These are phyloP conservation scores for Augochlorella aurata DNA, from an alignment of 2,888 invertebrate species.

Conservation along the genomic window DNA sequence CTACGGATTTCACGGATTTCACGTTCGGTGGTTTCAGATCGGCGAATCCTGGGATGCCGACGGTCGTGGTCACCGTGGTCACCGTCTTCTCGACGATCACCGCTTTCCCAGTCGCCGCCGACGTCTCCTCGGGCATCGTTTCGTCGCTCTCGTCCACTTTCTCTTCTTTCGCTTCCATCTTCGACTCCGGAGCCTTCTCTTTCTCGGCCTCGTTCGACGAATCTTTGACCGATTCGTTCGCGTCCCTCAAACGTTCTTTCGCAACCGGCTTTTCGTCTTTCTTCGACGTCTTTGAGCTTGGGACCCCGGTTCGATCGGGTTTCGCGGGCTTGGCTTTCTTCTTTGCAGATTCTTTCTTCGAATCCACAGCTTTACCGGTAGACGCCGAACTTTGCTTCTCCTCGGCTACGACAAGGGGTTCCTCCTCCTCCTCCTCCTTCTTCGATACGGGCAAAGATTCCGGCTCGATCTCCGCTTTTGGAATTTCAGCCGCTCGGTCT, in stretches of 20 bases:
- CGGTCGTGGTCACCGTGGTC: constrained; percentile 65
- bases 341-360: neutral
- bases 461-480: neutral
- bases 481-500: neutral
- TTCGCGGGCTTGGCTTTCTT: neutral
- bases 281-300: neutral
- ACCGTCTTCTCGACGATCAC: constrained; percentile 66
- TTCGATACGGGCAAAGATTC: neutral
- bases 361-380: neutral
- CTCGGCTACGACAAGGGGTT: neutral
- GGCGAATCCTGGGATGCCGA: constrained; percentile 52
- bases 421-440: neutral
- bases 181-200: neutral
- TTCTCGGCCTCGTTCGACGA: neutral
- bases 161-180: neutral
- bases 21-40: constrained; percentile 68
- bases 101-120: constrained; percentile 55
- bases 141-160: neutral
- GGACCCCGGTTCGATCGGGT: neutral
- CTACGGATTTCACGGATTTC: constrained; percentile 65
- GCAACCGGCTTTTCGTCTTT: neutral
- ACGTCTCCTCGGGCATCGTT: neutral
- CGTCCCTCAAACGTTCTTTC: neutral
- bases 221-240: neutral
- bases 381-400: neutral